These are phyloP conservation scores for Eupithecia insigniata DNA, from an alignment of 2,888 invertebrate species.

Conservation along the genomic window DNA sequence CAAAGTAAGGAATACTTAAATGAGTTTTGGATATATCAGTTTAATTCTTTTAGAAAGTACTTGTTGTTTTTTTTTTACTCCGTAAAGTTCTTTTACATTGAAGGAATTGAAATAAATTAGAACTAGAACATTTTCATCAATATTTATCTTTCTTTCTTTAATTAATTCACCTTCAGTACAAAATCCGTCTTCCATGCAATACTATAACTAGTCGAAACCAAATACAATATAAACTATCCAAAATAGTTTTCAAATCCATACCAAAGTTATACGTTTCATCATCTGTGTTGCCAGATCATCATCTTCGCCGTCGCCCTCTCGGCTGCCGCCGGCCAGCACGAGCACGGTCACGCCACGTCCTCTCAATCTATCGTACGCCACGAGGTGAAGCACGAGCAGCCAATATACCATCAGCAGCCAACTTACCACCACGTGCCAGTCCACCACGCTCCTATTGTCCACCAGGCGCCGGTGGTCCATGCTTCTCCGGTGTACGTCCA, in stretches of 20 bases:
- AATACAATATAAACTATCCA: not conserved
- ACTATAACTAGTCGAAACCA: not conserved
- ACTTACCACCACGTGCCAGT: constrained; percentile 30
- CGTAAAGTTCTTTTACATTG: not conserved
- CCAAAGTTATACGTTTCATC: no score
- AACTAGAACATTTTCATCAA: no score
- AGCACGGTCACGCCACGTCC: constrained; percentile 54
- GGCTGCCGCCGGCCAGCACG: constrained; percentile 55
- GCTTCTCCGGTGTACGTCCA: constrained; percentile 32
- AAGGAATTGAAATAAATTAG: not conserved
- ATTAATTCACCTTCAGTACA: not conserved
- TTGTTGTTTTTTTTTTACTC: not conserved
- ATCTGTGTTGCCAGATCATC: constrained; percentile 39
- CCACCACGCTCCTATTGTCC: constrained; percentile 37
- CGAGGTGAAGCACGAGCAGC: constrained; percentile 45
- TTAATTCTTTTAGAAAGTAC: not conserved
- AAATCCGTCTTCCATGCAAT: not conserved
- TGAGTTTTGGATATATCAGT: not conserved
- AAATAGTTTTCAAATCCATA: not conserved
- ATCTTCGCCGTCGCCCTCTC: constrained; percentile 47
- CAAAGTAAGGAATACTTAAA: constrained; percentile 54
- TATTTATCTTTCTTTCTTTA: no score
- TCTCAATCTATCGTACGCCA: constrained; percentile 55
- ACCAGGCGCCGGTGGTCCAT: constrained; percentile 31
- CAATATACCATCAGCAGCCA: constrained; percentile 26